Percentiles rank a stretch among this genome's conserved stretches.
These are phyloP conservation scores for Gnathonemus echidnorhynchus DNA, from an alignment of 2,113 vertebrate genomes.

Conservation along the genomic window DNA sequence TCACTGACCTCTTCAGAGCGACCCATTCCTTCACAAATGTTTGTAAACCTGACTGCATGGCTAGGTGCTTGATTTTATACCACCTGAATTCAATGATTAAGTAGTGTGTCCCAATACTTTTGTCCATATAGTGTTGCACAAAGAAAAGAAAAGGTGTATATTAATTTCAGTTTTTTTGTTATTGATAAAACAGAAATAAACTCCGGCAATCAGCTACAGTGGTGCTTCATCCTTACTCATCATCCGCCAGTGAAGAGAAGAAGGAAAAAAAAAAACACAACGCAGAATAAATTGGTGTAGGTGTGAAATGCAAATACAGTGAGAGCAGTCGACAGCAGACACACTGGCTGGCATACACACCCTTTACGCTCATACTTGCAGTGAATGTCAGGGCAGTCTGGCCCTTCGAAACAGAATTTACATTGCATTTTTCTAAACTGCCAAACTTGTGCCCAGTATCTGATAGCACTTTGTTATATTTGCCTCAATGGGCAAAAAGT, in stretches of 20 bases:
- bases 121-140: background rate
- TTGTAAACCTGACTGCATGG: background rate
- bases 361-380: background rate
- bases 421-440: background rate
- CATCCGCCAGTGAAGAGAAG: background rate
- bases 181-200: background rate
- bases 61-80: background rate
- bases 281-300: background rate
- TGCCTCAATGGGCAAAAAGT: background rate
- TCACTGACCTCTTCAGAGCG: background rate
- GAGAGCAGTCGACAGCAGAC: background rate
- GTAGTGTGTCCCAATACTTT: background rate
- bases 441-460: background rate
- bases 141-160: background rate
- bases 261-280: background rate
- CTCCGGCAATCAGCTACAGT: background rate
- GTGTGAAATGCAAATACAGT: background rate
- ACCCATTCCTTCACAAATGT: background rate
- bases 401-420: background rate
- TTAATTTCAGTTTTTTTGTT: background rate
- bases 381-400: background rate
- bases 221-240: background rate
- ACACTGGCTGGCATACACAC: background rate
- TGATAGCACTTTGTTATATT: background rate
- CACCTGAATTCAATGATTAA: background rate